Evolutionary conservation across 1,140 invertebrate species (phyloP).

Genomic region (Metopolophium dirhodum): DNA sequence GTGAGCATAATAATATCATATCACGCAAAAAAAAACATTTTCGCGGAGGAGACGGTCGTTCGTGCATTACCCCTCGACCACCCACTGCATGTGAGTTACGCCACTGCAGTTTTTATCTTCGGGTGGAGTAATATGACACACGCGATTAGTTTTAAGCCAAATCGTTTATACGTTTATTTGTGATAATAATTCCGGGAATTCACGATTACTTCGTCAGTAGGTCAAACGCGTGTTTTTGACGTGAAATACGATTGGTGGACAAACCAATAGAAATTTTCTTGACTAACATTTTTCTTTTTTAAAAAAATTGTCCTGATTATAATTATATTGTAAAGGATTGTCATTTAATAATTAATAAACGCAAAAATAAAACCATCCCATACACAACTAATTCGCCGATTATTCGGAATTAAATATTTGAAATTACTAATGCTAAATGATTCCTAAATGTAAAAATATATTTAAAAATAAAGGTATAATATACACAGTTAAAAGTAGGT

Average conservation of each 20-base stretch:
- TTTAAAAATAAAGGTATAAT: background rate
- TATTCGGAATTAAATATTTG: background rate
- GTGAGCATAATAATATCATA: background rate
- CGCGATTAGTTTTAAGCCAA: background rate
- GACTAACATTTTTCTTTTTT: background rate
- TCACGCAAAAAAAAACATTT: background rate
- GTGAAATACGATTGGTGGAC: background rate
- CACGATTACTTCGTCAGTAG: background rate
- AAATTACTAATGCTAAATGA: background rate
- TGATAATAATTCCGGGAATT: background rate
- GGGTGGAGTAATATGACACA: background rate
- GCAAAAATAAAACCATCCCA: background rate
- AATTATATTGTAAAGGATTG: background rate
- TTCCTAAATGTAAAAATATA: background rate
- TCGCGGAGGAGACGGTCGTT: background rate
- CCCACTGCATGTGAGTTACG: background rate
- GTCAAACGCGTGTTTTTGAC: background rate
- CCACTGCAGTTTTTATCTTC: background rate
- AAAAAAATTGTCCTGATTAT: too few species aligned
- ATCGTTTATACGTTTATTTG: background rate
- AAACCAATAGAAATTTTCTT: background rate
- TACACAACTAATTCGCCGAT: background rate
- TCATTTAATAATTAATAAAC: background rate
- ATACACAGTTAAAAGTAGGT: background rate
- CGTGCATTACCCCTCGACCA: background rate